These are phyloP conservation scores for Acleris emargana DNA, from an alignment of 2,888 invertebrate species.

Conservation along the genomic window DNA sequence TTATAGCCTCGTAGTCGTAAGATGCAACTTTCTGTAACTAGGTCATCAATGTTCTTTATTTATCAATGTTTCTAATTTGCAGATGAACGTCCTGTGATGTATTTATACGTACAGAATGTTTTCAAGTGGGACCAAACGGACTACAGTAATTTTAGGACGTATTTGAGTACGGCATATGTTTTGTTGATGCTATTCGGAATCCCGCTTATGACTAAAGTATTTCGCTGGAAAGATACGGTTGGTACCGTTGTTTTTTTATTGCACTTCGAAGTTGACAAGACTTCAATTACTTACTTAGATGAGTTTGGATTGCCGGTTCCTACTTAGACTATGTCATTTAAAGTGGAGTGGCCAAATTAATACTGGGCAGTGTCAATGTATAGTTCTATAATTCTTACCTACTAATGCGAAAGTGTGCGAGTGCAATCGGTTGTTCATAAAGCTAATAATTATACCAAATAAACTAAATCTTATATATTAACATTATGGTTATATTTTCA, in stretches of 20 bases:
- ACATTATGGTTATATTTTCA: too few species aligned
- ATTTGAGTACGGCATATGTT: slow-evolving; percentile 88
- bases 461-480: too few species aligned
- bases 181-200: slow-evolving; percentile 87
- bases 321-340: too few species aligned
- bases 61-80: slow-evolving; percentile 45
- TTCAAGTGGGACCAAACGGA: slow-evolving; percentile 88
- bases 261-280: neutral
- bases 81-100: slow-evolving; percentile 91
- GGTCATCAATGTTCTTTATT: neutral
- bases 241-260: slow-evolving; percentile 42
- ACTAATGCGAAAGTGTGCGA: too few species aligned
- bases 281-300: too few species aligned
- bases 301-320: too few species aligned
- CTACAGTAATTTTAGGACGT: slow-evolving; percentile 90
- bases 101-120: slow-evolving; percentile 88
- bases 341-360: too few species aligned
- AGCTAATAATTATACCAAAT: too few species aligned
- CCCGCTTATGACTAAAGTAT: slow-evolving; percentile 87
- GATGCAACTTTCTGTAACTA: neutral
- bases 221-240: slow-evolving; percentile 88
- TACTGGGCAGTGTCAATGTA: too few species aligned
- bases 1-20: too few species aligned
- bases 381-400: too few species aligned
- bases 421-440: too few species aligned